Evolutionary conservation across 2,797 vertebrate species (phyloP).

Genomic region (Alcedo quadribrachys): DNA sequence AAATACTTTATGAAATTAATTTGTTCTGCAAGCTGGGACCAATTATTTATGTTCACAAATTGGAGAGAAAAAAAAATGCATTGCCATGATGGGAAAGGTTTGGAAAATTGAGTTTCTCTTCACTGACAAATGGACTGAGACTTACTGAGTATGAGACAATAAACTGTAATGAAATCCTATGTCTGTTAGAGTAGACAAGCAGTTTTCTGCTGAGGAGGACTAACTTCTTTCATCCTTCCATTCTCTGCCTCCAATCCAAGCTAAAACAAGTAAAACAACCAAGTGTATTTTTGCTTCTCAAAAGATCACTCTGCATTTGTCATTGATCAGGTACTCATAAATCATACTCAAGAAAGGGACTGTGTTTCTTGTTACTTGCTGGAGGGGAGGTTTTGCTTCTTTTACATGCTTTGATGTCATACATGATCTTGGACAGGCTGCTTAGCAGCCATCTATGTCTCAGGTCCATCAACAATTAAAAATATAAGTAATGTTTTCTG

Average conservation of each 20-base stretch:
- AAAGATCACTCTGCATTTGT: not conserved
- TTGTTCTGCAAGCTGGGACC: not conserved
- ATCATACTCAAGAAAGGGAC: not conserved
- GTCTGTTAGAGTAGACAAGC: not conserved
- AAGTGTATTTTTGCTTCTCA: not conserved
- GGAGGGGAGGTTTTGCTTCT: not conserved
- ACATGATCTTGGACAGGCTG: not conserved
- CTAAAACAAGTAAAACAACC: not conserved
- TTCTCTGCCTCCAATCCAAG: not conserved
- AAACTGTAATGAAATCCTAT: not conserved
- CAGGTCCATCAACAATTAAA: not conserved
- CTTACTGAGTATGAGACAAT: not conserved
- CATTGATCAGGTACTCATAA: not conserved
- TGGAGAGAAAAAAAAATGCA: not conserved
- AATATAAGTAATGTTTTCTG: not conserved
- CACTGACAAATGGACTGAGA: not conserved
- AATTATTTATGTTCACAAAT: not conserved
- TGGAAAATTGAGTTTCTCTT: not conserved
- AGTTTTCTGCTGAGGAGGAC: not conserved
- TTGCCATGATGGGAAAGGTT: not conserved
- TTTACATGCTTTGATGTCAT: not conserved
- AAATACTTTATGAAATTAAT: slow-evolving; percentile 20
- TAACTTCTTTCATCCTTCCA: not conserved
- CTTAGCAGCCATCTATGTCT: not conserved
- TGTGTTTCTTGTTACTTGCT: not conserved